A percentile compares a stretch with the other conserved stretches of the same genome.
phyloP scores from a whole-genome alignment of 2,797 vertebrate genomes.

The Macropodus opercularis region DNA sequence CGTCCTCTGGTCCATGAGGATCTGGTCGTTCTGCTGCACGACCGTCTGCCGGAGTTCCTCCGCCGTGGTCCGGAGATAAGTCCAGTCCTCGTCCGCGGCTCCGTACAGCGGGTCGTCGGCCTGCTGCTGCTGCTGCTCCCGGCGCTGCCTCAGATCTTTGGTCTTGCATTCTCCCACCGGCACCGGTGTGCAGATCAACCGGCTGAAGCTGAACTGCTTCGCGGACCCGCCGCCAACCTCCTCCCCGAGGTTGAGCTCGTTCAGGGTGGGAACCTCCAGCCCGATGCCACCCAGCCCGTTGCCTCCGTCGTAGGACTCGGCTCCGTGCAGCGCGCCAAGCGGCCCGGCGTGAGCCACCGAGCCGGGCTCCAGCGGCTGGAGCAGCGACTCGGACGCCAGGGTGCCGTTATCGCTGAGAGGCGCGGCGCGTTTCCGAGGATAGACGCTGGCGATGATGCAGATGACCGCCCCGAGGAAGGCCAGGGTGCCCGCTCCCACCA shows the following conservation, averaged over 20 bases:
- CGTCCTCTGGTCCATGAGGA: conserved; percentile 90
- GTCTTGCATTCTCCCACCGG: conserved; percentile 85
- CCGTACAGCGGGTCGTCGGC: conserved; percentile 70
- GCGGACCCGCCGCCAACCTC: conserved; percentile 69
- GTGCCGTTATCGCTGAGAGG: conserved; percentile 84
- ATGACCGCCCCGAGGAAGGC: conserved; percentile 94
- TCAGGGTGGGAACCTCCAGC: conserved; percentile 80
- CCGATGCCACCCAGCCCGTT: conserved; percentile 74
- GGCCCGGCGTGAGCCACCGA: conserved; percentile 82
- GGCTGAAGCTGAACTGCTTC: conserved; percentile 86
- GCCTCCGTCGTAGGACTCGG: conserved; percentile 74
- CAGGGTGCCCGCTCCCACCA: conserved; percentile 91
- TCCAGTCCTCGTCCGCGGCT: conserved; percentile 83
- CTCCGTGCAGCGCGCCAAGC: conserved; percentile 87
- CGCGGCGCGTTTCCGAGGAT: conserved; percentile 83
- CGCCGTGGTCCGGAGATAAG: conserved; percentile 87
- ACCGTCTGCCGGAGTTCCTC: conserved; percentile 91
- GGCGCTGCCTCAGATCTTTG: conserved; percentile 69
- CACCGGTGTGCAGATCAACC: conserved; percentile 90
- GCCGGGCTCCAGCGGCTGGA: conserved; percentile 66
- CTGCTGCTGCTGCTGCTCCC: conserved; percentile 46
- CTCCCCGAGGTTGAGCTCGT: conserved; percentile 78
- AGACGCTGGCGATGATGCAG: conserved; percentile 95
- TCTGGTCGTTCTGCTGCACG: conserved; percentile 93
- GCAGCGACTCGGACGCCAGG: conserved; percentile 73